Evolutionary conservation across 2,113 vertebrate species (phyloP).

Genomic region (Melanerpes formicivorus): DNA sequence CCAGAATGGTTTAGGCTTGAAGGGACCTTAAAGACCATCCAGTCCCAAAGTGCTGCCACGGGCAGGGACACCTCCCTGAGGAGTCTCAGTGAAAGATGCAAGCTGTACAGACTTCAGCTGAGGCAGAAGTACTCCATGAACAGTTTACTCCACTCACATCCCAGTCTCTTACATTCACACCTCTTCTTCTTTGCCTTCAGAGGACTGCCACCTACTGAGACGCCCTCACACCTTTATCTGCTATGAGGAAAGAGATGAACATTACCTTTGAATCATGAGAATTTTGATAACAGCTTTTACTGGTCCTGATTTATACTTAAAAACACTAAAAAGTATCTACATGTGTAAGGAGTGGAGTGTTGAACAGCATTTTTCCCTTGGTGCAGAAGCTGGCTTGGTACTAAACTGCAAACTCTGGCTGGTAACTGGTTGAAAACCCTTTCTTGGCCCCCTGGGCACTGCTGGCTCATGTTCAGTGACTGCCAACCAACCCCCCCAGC

Average conservation of each 20-base stretch:
- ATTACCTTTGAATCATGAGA: not conserved
- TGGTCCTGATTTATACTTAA: not conserved
- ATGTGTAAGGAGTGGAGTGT: not conserved
- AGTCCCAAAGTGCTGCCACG: too few relatives aligned
- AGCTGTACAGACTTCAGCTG: not conserved
- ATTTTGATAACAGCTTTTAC: not conserved
- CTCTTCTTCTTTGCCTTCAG: not conserved
- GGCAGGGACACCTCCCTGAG: not conserved
- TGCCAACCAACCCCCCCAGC: too few relatives aligned
- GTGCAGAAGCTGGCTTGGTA: not conserved
- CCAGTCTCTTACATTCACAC: not conserved
- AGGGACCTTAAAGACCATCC: too few relatives aligned
- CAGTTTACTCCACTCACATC: not conserved
- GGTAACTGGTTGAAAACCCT: not conserved
- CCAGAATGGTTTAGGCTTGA: too few relatives aligned
- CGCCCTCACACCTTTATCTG: not conserved
- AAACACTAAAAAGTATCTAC: not conserved
- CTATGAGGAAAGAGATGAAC: not conserved
- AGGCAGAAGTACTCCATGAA: not conserved
- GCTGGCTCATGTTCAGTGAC: too few relatives aligned
- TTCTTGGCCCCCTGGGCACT: too few relatives aligned
- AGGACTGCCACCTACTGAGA: slow-evolving; percentile 46
- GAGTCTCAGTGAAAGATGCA: not conserved
- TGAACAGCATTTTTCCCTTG: not conserved
- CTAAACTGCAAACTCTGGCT: not conserved